Conservation (phyloP, 2,113 vertebrate genomes). For the Phocoena phocoena region DNA sequence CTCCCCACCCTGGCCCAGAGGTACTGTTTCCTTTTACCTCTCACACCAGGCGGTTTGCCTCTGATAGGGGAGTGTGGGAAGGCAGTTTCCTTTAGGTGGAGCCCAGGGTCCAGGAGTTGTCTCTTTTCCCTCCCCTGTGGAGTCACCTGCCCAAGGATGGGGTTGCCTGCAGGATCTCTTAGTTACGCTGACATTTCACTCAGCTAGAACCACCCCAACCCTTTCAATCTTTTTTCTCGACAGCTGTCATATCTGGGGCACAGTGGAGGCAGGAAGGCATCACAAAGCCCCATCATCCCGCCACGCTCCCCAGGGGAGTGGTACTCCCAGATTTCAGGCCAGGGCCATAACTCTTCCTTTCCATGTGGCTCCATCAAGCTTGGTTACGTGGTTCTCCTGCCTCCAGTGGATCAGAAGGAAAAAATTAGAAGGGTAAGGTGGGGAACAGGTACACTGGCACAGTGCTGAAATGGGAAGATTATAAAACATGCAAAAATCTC, state of each 20-base stretch:
- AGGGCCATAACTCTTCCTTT: background rate
- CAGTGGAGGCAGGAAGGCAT: background rate
- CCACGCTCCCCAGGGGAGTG: too few species aligned
- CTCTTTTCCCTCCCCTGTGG: background rate
- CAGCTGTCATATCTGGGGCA: background rate
- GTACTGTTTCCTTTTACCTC: background rate
- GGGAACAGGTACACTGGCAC: background rate
- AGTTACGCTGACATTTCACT: too few species aligned
- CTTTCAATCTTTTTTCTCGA: background rate
- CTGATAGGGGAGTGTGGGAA: too few species aligned
- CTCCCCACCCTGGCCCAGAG: rapidly evolving
- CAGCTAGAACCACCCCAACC: background rate
- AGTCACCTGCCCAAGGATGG: rapidly evolving
- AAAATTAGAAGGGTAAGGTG: background rate
- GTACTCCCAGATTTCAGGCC: background rate
- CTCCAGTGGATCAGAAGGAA: background rate
- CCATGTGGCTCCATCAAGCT: background rate
- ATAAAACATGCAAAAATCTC: background rate
- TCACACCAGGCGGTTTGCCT: background rate
- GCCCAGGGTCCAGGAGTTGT: background rate
- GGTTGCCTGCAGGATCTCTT: background rate
- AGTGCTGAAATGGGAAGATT: background rate
- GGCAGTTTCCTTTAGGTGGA: background rate
- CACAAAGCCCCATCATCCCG: rapidly evolving
- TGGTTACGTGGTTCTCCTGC: background rate